phyloP scores from a whole-genome alignment of 2,797 vertebrate species.

The Liasis olivaceus region DNA sequence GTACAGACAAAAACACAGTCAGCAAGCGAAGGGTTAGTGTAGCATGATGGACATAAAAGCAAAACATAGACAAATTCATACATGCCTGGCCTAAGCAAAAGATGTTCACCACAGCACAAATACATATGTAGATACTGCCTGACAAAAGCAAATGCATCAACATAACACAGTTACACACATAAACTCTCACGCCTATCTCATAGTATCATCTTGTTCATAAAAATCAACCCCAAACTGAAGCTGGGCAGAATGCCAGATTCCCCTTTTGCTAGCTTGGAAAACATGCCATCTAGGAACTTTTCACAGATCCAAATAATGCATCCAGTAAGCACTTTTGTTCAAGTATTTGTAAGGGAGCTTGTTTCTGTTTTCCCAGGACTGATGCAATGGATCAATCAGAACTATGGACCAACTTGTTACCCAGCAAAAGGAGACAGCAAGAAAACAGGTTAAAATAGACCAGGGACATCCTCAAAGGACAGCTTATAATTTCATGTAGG shows the following conservation, averaged over 20 bases:
- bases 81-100: constrained; percentile 30
- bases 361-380: background rate
- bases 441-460: background rate
- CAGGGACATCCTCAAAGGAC: background rate
- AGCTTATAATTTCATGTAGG: background rate
- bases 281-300: background rate
- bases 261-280: background rate
- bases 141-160: background rate
- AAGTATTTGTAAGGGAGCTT: background rate
- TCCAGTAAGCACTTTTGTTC: background rate
- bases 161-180: background rate
- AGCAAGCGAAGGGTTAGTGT: constrained; percentile 83
- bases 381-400: background rate
- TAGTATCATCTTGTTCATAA: background rate
- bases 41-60: constrained; percentile 51
- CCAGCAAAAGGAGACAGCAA: background rate
- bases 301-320: background rate
- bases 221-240: background rate
- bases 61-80: constrained; percentile 41
- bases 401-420: background rate
- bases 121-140: background rate
- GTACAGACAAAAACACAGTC: constrained; percentile 87
- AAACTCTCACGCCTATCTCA: background rate
- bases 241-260: background rate
- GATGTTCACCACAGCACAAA: background rate